Conservation (phyloP, 2,797 vertebrate species). For the Sylvilagus floridanus region DNA sequence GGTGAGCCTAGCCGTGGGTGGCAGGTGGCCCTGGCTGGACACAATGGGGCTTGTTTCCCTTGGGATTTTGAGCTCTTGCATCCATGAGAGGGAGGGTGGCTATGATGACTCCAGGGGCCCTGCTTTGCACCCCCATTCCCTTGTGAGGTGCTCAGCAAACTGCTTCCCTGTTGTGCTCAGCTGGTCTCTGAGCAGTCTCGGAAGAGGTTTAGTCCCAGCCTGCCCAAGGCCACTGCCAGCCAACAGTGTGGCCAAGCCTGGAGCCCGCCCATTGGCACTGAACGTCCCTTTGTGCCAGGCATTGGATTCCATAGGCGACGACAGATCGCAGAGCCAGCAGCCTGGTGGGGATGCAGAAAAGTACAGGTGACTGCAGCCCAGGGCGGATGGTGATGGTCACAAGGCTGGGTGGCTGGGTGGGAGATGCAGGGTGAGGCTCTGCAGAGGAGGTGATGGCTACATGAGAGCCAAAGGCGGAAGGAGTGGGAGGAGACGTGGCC, state of each 20-base stretch:
- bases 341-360: neutral
- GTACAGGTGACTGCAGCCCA: fast-evolving
- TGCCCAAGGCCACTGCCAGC: neutral
- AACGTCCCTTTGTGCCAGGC: neutral
- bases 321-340: neutral
- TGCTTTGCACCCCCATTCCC: slow-evolving; percentile 36
- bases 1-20: neutral
- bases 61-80: neutral
- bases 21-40: neutral
- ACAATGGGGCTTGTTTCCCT: neutral
- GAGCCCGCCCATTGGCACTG: neutral
- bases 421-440: neutral
- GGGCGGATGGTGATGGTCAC: too few relatives aligned
- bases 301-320: too few relatives aligned
- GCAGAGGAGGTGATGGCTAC: neutral
- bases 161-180: neutral
- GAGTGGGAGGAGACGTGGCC: neutral
- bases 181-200: neutral
- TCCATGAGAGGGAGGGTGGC: neutral
- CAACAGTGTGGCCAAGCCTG: neutral
- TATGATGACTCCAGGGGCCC: neutral
- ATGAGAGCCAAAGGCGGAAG: neutral
- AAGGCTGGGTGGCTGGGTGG: neutral
- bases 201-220: neutral
- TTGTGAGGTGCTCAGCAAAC: neutral